Conservation (phyloP, 2,888 invertebrate genomes). For the Synergus japonicus region DNA sequence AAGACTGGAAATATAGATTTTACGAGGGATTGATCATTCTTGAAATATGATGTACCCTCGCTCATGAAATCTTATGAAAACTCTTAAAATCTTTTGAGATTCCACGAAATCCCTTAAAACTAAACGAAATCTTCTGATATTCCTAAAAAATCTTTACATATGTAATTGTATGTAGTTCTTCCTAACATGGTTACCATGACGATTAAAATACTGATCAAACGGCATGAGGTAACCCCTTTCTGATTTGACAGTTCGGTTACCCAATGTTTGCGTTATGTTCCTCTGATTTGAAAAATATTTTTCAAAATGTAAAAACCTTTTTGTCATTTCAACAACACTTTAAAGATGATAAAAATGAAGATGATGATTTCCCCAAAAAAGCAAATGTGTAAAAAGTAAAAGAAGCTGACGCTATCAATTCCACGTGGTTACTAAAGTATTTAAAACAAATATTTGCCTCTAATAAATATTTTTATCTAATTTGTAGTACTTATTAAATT, state of each 20-base stretch:
- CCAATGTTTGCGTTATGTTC: neutral
- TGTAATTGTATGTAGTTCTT: too few species aligned
- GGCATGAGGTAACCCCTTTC: neutral
- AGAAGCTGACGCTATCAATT: neutral
- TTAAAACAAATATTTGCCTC: neutral
- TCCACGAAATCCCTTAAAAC: too few species aligned
- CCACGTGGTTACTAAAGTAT: neutral
- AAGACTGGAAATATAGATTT: neutral
- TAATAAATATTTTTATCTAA: neutral
- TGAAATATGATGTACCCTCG: too few species aligned
- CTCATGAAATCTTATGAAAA: too few species aligned
- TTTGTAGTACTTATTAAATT: neutral
- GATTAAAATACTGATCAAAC: slow-evolving; percentile 5
- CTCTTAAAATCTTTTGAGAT: too few species aligned
- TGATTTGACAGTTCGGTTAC: neutral
- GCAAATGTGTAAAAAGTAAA: neutral
- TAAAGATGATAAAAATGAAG: neutral
- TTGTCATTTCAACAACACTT: neutral
- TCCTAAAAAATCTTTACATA: too few species aligned
- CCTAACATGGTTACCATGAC: neutral
- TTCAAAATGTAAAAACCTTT: neutral
- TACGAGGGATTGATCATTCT: too few species aligned
- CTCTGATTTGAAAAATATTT: neutral
- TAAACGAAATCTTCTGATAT: too few species aligned
- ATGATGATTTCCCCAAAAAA: neutral